Conservation (phyloP, 2,113 vertebrate genomes). For the Semicossyphus pulcher region DNA sequence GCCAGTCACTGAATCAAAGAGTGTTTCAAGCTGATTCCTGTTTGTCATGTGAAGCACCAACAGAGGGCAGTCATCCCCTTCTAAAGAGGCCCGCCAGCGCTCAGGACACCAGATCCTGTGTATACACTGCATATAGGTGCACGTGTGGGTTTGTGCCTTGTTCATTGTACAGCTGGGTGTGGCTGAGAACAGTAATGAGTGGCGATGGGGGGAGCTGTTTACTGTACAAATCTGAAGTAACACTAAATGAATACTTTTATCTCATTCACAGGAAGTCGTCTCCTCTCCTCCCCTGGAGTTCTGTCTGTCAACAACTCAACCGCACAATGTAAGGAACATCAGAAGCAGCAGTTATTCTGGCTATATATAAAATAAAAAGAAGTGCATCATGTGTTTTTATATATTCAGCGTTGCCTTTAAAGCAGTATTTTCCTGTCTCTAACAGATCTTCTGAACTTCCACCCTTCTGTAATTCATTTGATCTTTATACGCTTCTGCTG, state of each 20-base stretch:
- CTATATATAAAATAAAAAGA: not conserved
- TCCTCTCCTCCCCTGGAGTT: conserved; percentile 17
- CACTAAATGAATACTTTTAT: not conserved
- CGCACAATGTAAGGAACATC: conserved; percentile 44
- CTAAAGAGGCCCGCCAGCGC: not conserved
- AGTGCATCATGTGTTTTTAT: not conserved
- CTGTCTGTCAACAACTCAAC: conserved; percentile 45
- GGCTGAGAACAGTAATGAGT: not conserved
- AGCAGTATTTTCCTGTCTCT: conserved; percentile 4
- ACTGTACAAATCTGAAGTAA: not conserved
- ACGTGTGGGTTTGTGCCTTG: not conserved
- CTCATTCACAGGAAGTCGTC: conserved; percentile 52
- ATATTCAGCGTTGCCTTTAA: not conserved
- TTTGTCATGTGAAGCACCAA: conserved; percentile 30
- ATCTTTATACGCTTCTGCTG: conserved; percentile 31
- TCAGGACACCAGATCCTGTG: not conserved
- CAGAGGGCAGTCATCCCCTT: conserved; percentile 64
- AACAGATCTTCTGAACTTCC: conserved; percentile 44
- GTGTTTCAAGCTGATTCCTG: not conserved
- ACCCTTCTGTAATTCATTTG: conserved; percentile 3
- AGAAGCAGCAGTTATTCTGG: no score
- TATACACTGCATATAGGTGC: no score
- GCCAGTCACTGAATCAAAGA: not conserved
- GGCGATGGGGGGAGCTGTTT: conserved; percentile 51
- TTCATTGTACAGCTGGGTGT: not conserved